Percentiles rank a stretch among this genome's conserved stretches.
Conservation (phyloP, 2,113 vertebrate genomes). For the Oryzias celebensis region DNA sequence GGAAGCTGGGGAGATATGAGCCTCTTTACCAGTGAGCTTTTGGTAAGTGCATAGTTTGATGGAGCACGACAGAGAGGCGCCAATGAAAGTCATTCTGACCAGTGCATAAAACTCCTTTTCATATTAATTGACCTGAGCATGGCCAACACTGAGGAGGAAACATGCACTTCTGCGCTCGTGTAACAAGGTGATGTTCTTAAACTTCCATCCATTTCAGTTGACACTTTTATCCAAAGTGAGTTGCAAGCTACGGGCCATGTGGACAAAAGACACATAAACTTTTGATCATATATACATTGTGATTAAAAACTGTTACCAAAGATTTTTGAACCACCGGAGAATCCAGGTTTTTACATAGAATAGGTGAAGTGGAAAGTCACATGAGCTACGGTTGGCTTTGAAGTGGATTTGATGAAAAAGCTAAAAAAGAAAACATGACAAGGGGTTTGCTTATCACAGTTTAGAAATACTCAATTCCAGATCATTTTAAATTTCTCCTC, state of each 20-base stretch:
- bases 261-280: neutral
- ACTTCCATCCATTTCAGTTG: neutral
- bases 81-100: constrained; percentile 60
- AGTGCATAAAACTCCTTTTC: constrained; percentile 47
- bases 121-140: constrained; percentile 22
- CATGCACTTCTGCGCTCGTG: neutral
- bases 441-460: too few species aligned
- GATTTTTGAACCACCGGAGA: too few species aligned
- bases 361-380: too few species aligned
- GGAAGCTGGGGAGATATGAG: constrained; percentile 64
- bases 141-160: constrained; percentile 5
- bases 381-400: too few species aligned
- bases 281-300: neutral
- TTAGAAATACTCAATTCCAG: too few species aligned
- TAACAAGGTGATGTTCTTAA: neutral
- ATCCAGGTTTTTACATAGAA: too few species aligned
- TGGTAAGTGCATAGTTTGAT: constrained; percentile 77
- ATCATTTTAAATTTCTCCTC: too few species aligned
- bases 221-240: neutral
- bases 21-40: constrained; percentile 76
- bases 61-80: constrained; percentile 71
- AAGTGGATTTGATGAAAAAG: too few species aligned
- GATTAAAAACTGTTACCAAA: neutral
- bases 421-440: too few species aligned
- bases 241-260: neutral